Base-by-base conservation (phyloP, 2,797 vertebrate species). In the Chiroxiphia lanceolata region DNA sequence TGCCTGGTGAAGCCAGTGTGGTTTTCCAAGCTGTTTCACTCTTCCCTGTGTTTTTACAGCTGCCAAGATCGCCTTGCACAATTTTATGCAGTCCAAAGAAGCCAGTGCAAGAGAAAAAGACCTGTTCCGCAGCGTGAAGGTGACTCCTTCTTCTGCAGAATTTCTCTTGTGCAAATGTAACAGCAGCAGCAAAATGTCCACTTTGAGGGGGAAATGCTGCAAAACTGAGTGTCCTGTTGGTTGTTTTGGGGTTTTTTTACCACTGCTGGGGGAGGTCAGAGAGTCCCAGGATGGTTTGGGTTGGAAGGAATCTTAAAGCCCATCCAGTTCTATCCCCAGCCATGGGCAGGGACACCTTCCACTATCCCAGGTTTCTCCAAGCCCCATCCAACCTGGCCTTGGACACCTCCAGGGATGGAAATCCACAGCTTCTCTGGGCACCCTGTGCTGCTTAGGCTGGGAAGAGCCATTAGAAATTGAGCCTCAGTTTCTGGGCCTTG, bases 121-220 rank as follows among this genome's bases (percentile, higher is more conserved):
- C 60, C 98, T 99, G 91, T 98, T 99, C 95, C 99, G 99, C 91
- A 99, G 99, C 0, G 99, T 99, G 4, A 99, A 99, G 99, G 99
- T 99, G 97, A 94, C 40, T 23, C 61, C 42, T 40, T 2, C 11
- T 22, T 5, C 54, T 42, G 11, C 11, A 0, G 2, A 0, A 1
- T 3, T 42, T 0, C 12, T 13, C 18, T n/a, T 14, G 3, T 5
- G 17, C 38, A 19, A 6, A 31, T 1, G 0, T 4, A 45, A 10
- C 36, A 59, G 38, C 65, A 45, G 60, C 26, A 89, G 47, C 36
- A 26, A 1, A 22, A 9, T 2, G 2, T 6, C 50, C 25, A 0
- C 27, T 27, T 0, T 5, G 34, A n/a, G 69, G 88, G 45, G 77
- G 10, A 67, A 57, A 71, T 5, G 16, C 40, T 54, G 34, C 76